A percentile compares a stretch with the other conserved stretches of the same genome.
phyloP scores from a whole-genome alignment of 2,888 invertebrate genomes.

The Cerastis leucographa region DNA sequence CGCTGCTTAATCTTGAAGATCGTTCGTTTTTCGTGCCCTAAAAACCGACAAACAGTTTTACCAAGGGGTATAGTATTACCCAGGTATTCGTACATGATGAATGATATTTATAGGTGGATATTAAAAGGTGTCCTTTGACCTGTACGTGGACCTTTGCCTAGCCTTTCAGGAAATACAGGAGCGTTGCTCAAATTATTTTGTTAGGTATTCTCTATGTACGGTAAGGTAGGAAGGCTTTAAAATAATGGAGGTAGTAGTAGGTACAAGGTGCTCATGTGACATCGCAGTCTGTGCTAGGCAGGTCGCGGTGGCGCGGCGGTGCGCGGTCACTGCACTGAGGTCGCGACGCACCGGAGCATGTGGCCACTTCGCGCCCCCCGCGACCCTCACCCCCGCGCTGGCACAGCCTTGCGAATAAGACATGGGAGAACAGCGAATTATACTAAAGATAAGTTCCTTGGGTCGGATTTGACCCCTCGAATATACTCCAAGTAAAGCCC shows the following conservation, averaged over 20 bases:
- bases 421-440: constrained; percentile 64
- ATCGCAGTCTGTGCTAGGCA: constrained; percentile 70
- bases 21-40: background rate
- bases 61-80: background rate
- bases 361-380: constrained; percentile 72
- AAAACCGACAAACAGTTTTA: background rate
- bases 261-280: constrained; percentile 70
- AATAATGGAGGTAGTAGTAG: constrained; percentile 34
- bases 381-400: constrained; percentile 51
- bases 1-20: too few relatives aligned
- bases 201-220: background rate
- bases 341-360: constrained; percentile 84
- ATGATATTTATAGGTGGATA: background rate
- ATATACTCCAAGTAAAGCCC: background rate
- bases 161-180: background rate
- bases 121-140: background rate
- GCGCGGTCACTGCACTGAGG: constrained; percentile 86
- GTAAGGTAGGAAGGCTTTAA: constrained; percentile 15
- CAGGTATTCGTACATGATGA: background rate
- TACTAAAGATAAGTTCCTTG: background rate
- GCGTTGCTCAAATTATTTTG: background rate
- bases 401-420: constrained; percentile 67
- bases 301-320: constrained; percentile 64
- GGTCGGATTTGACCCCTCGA: background rate
- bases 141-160: too few relatives aligned